Evolutionary conservation across 2,797 vertebrate genomes (phyloP).

Genomic region (Microhierax caerulescens): DNA sequence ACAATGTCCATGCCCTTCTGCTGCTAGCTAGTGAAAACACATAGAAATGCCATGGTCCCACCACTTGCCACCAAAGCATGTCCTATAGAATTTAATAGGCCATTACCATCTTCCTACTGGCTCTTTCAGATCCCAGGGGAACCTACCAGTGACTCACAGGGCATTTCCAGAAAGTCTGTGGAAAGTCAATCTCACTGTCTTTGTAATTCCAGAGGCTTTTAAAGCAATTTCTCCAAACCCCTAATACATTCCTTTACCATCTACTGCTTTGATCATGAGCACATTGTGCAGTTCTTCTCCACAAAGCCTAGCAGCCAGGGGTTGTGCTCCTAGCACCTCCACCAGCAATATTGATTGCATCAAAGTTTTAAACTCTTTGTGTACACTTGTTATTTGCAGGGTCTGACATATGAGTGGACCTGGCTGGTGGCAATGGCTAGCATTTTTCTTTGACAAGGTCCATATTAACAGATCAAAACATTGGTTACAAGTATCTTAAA

Average conservation of each 20-base stretch:
- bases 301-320: background rate
- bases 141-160: background rate
- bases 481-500: background rate
- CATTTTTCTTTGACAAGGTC: background rate
- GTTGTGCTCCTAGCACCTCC: background rate
- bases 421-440: background rate
- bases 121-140: background rate
- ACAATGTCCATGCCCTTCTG: background rate
- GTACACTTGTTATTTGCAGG: background rate
- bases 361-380: background rate
- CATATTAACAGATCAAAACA: background rate
- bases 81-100: background rate
- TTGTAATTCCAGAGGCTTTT: constrained; percentile 5
- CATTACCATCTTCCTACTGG: background rate
- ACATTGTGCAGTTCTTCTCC: background rate
- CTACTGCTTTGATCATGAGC: background rate
- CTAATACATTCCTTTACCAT: background rate
- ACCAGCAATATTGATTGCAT: background rate
- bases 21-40: background rate
- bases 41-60: background rate
- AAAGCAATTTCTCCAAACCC: background rate
- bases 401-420: background rate
- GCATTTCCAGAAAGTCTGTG: background rate
- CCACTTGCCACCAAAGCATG: background rate
- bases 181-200: background rate